A percentile compares a stretch with the other conserved stretches of the same genome.
phyloP scores from a whole-genome alignment of 1,140 invertebrate species.

The Daktulosphaira vitifoliae region DNA sequence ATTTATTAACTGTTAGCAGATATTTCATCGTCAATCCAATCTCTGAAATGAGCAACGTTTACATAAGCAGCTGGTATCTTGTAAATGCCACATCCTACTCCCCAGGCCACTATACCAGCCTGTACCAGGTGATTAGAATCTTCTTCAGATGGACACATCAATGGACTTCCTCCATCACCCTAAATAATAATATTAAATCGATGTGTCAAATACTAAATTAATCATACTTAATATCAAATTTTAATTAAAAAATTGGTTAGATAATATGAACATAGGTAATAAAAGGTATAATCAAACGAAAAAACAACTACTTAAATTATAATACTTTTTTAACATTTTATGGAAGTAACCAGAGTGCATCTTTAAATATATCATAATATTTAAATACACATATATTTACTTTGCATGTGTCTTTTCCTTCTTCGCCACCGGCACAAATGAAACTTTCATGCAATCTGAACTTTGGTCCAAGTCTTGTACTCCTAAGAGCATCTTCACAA shows the following conservation, averaged over 20 bases:
- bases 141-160: slow-evolving; percentile 39
- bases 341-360: too few relatives aligned
- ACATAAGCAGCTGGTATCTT: slow-evolving; percentile 70
- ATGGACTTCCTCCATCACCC: slow-evolving; percentile 41
- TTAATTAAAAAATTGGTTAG: too few relatives aligned
- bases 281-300: too few relatives aligned
- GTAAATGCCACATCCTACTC: slow-evolving; percentile 53
- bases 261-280: too few relatives aligned
- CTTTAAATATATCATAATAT: neutral
- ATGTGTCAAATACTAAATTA: too few relatives aligned
- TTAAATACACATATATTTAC: slow-evolving; percentile 45
- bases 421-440: slow-evolving; percentile 62
- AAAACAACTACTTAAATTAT: too few relatives aligned
- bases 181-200: neutral
- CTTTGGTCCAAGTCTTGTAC: slow-evolving; percentile 52
- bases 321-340: too few relatives aligned
- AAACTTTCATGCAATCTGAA: slow-evolving; percentile 58
- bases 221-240: too few relatives aligned
- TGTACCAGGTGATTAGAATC: slow-evolving; percentile 44
- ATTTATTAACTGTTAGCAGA: too few relatives aligned
- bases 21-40: slow-evolving; percentile 61
- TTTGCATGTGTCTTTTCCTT: slow-evolving; percentile 54
- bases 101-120: slow-evolving; percentile 63
- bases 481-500: slow-evolving; percentile 52
- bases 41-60: slow-evolving; percentile 55